phyloP scores from a whole-genome alignment of 2,888 invertebrate species.

The Pycnomerus fuliginosus region DNA sequence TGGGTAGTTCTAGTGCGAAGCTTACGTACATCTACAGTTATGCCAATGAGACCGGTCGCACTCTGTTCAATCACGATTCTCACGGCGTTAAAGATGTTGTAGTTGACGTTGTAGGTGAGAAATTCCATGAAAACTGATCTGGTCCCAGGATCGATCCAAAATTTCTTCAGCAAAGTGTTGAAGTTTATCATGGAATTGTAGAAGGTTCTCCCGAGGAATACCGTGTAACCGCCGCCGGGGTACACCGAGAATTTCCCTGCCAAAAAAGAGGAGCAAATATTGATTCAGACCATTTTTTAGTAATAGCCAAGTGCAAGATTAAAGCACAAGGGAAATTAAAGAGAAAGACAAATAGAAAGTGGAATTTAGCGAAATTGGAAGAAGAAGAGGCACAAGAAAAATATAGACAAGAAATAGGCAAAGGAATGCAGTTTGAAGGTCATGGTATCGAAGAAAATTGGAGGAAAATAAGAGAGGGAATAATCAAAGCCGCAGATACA shows the following conservation, averaged over 20 bases:
- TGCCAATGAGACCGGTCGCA: slow-evolving; percentile 32
- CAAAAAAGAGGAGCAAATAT: background rate
- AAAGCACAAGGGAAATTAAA: no score
- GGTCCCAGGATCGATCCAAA: slow-evolving; percentile 38
- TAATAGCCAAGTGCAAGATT: no score
- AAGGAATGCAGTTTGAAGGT: no score
- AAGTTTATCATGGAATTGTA: slow-evolving; percentile 29
- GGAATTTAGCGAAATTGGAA: no score
- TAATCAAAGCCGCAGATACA: no score
- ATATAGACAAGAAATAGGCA: no score
- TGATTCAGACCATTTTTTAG: no score
- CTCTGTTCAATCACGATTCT: slow-evolving; percentile 36
- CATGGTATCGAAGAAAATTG: no score
- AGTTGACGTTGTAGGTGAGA: slow-evolving; percentile 38
- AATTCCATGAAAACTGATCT: slow-evolving; percentile 40
- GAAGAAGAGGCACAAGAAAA: no score
- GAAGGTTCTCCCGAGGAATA: slow-evolving; percentile 36
- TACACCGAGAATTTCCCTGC: slow-evolving; percentile 21
- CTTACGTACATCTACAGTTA: background rate
- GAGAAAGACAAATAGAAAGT: no score
- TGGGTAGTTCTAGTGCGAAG: background rate
- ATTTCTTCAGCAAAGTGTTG: slow-evolving; percentile 18
- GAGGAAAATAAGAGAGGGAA: no score
- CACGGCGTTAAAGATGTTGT: slow-evolving; percentile 40
- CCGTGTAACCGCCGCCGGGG: slow-evolving; percentile 40